These are phyloP conservation scores for Cephus nigrinus DNA, from an alignment of 2,888 invertebrate genomes.

Conservation along the genomic window DNA sequence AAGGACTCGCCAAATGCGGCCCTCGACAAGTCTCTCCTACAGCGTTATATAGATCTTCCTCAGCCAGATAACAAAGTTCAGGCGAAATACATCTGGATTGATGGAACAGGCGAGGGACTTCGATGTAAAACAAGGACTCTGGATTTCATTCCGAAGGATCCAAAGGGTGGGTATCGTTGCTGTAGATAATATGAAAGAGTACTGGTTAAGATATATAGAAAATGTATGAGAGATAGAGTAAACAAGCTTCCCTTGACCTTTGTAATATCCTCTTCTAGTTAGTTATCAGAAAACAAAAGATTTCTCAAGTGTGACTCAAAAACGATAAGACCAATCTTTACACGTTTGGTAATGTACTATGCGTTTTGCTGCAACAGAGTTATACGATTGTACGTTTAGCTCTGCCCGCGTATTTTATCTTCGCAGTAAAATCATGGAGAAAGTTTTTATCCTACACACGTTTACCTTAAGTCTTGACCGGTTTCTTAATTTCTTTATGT, in stretches of 20 bases:
- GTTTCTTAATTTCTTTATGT: too few species aligned
- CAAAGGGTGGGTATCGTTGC: constrained; percentile 73
- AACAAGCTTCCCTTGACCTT: not conserved
- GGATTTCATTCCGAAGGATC: constrained; percentile 80
- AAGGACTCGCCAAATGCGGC: constrained; percentile 86
- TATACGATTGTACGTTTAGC: not conserved
- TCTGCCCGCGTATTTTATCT: not conserved
- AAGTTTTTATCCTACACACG: not conserved
- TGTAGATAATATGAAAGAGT: not conserved
- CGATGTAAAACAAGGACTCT: constrained; percentile 91
- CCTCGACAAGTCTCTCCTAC: constrained; percentile 79
- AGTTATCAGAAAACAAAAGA: not conserved
- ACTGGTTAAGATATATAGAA: not conserved
- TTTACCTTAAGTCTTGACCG: not conserved
- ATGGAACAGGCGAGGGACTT: constrained; percentile 89
- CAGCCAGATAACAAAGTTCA: constrained; percentile 82
- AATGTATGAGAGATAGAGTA: not conserved
- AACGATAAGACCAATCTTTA: not conserved
- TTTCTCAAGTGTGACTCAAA: not conserved
- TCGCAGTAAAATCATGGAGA: not conserved
- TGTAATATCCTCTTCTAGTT: not conserved
- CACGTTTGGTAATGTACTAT: not conserved
- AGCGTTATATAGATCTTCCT: constrained; percentile 81
- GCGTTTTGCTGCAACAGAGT: not conserved
- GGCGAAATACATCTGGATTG: constrained; percentile 95